phyloP scores from a whole-genome alignment of 2,113 vertebrate species.

The Microtus montanus region DNA sequence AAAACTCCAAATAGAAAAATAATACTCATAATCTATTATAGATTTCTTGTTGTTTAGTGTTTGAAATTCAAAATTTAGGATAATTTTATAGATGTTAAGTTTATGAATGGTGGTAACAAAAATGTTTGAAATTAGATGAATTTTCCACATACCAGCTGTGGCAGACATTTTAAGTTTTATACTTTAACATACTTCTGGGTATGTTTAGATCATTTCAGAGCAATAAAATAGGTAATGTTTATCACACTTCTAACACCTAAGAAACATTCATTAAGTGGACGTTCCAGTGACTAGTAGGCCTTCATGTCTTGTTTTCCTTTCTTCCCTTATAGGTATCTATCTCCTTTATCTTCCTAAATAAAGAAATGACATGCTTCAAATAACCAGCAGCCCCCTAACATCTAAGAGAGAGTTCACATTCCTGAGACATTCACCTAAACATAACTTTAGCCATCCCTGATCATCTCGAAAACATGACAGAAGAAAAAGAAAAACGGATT shows the following conservation, averaged over 20 bases:
- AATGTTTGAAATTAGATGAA: not conserved
- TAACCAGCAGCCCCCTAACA: not conserved
- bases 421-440: not conserved
- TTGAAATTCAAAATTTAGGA: not conserved
- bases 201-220: not conserved
- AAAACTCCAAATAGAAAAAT: not conserved
- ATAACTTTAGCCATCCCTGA: not conserved
- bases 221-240: not conserved
- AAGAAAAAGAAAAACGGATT: not conserved
- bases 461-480: not conserved
- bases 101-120: not conserved
- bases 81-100: constrained; percentile 2
- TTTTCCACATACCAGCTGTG: not conserved
- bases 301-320: not conserved
- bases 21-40: not conserved
- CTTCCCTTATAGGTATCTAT: not conserved
- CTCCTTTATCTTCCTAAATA: not conserved
- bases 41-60: not conserved
- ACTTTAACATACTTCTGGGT: not conserved
- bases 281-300: not conserved
- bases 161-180: not conserved
- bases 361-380: not conserved
- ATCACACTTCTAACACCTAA: not conserved
- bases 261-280: not conserved
- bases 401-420: not conserved